Percentiles rank a stretch among this genome's conserved stretches.
Evolutionary conservation across 2,888 invertebrate species (phyloP).

Genomic region (Drosophila anomelani): DNA sequence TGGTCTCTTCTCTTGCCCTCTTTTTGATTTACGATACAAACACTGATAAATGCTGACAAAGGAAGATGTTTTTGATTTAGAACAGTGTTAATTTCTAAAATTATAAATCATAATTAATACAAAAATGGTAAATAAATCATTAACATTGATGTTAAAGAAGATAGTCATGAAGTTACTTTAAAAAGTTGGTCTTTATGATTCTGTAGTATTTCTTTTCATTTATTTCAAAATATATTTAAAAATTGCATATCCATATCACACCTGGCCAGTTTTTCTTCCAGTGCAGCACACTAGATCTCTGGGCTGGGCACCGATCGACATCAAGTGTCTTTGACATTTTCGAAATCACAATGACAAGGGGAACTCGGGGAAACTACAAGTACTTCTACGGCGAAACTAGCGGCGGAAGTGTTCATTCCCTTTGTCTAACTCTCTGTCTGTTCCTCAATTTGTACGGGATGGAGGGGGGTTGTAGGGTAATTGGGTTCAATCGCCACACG

Average conservation of each 20-base stretch:
- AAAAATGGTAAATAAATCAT: no score
- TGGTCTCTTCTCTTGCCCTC: neutral
- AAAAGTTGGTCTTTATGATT: neutral
- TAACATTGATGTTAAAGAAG: neutral
- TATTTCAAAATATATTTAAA: neutral
- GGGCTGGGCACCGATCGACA: conserved; percentile 49
- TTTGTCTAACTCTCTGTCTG: conserved; percentile 19
- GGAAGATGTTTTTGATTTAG: neutral
- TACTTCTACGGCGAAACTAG: conserved; percentile 12
- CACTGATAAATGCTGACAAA: conserved; percentile 3
- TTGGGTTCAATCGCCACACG: conserved; percentile 42
- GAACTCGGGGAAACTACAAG: conserved; percentile 10
- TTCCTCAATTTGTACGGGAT: conserved; percentile 9
- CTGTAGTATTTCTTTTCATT: neutral
- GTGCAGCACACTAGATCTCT: conserved; percentile 5
- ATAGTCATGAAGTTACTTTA: neutral
- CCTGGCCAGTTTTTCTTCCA: neutral
- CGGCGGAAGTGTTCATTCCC: conserved; percentile 27
- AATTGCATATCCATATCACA: neutral
- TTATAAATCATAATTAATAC: neutral
- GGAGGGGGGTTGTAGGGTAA: conserved; percentile 12
- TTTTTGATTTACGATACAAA: conserved; percentile 4
- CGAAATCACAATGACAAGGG: conserved; percentile 34
- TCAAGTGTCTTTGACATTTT: conserved; percentile 67
- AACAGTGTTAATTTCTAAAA: neutral